A percentile compares a stretch with the other conserved stretches of the same genome.
These are phyloP conservation scores for Antheraea assamensis DNA, from an alignment of 2,888 invertebrate species.

Conservation along the genomic window DNA sequence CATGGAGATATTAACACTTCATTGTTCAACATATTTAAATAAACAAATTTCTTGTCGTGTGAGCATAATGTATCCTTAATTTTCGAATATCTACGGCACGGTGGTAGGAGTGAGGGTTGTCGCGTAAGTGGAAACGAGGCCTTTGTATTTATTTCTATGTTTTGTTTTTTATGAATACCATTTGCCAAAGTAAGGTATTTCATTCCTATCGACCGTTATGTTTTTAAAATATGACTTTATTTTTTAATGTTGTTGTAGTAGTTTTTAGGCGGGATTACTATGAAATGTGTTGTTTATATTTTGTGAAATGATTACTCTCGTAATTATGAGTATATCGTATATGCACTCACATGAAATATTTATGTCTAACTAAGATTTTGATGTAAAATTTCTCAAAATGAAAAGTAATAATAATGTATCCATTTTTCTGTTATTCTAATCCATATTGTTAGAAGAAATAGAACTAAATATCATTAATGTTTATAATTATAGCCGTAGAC, in stretches of 20 bases:
- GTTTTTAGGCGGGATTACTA: neutral
- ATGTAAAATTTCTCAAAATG: too few species aligned
- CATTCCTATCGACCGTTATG: neutral
- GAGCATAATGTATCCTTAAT: conserved; percentile 35
- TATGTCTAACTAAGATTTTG: too few species aligned
- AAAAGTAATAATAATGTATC: too few species aligned
- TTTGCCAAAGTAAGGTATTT: conserved; percentile 15
- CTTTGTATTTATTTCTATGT: conserved; percentile 33
- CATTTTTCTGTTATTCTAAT: too few species aligned
- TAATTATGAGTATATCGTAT: neutral
- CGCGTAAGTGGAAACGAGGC: conserved; percentile 33
- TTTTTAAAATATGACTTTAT: neutral
- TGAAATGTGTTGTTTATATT: too few species aligned
- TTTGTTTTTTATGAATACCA: conserved; percentile 30
- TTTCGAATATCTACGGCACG: conserved; percentile 58
- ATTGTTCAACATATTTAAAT: too few species aligned
- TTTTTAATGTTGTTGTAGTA: neutral
- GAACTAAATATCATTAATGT: too few species aligned
- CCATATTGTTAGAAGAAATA: too few species aligned
- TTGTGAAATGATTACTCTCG: neutral
- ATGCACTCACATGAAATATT: too few species aligned
- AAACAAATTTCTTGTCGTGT: neutral
- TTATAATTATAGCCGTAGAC: too few species aligned
- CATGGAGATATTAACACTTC: too few species aligned
- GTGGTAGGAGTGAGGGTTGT: conserved; percentile 46